A percentile compares a stretch with the other conserved stretches of the same genome.
Evolutionary conservation across 1,140 invertebrate species (phyloP).

Genomic region (Anastrepha ludens): DNA sequence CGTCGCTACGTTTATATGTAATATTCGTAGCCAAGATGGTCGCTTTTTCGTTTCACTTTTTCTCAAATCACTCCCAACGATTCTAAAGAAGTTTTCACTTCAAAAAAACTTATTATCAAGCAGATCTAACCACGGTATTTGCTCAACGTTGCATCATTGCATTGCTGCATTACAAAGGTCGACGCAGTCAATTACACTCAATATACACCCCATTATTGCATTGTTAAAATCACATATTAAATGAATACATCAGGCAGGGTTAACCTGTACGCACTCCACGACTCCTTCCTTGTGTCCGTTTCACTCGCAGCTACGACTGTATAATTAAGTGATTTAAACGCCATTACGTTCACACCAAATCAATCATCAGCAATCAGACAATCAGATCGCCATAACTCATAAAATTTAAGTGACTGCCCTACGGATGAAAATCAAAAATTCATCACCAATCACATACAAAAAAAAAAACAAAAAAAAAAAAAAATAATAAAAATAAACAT

Average conservation of each 20-base stretch:
- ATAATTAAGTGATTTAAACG: conserved; percentile 22
- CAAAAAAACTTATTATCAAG: too few species aligned
- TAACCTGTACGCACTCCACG: background rate
- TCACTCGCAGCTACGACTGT: background rate
- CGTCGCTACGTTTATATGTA: too few species aligned
- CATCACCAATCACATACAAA: background rate
- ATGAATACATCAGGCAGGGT: background rate
- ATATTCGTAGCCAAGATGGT: too few species aligned
- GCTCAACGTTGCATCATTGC: too few species aligned
- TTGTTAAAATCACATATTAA: conserved; percentile 38
- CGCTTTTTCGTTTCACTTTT: too few species aligned
- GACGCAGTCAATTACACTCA: background rate
- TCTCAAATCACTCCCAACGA: too few species aligned
- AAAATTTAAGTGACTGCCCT: background rate
- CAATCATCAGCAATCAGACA: conserved; percentile 41
- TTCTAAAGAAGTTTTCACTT: too few species aligned
- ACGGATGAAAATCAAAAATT: background rate
- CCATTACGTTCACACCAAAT: conserved; percentile 47
- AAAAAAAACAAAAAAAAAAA: background rate
- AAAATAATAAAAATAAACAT: background rate
- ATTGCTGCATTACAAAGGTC: too few species aligned
- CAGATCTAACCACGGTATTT: too few species aligned
- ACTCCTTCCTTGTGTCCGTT: background rate
- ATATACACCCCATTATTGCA: background rate
- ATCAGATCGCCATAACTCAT: background rate